Evolutionary conservation across 2,888 invertebrate species (phyloP).

Genomic region (Quadroppia sp.): DNA sequence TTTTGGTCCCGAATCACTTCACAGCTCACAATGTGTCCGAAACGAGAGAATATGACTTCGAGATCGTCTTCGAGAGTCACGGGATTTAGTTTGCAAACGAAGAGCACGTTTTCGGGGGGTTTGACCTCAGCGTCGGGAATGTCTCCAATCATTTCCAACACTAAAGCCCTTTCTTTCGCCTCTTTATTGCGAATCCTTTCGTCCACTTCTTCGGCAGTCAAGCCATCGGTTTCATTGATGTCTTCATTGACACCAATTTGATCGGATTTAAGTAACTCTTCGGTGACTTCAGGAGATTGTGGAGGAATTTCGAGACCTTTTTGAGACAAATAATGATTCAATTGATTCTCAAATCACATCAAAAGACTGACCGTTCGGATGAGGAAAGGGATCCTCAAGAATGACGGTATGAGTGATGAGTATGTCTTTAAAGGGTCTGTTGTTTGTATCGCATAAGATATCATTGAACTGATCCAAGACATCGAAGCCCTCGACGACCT

Average conservation of each 20-base stretch:
- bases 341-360: too few species aligned
- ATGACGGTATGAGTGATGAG: slow-evolving; percentile 90
- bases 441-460: slow-evolving; percentile 80
- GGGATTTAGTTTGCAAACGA: slow-evolving; percentile 98
- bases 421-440: slow-evolving; percentile 89
- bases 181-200: slow-evolving; percentile 85
- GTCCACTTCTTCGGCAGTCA: slow-evolving; percentile 73
- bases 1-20: slow-evolving; percentile 93
- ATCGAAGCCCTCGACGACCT: slow-evolving; percentile 86
- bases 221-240: slow-evolving; percentile 81
- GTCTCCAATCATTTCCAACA: slow-evolving; percentile 97
- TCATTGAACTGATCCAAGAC: slow-evolving; percentile 85
- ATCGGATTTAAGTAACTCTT: slow-evolving; percentile 71
- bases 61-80: slow-evolving; percentile 95
- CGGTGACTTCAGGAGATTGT: slow-evolving; percentile 81
- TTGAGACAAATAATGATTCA: neutral
- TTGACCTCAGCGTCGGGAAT: slow-evolving; percentile 94
- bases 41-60: slow-evolving; percentile 94
- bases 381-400: slow-evolving; percentile 91
- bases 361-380: slow-evolving; percentile 67
- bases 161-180: slow-evolving; percentile 92
- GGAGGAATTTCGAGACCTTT: slow-evolving; percentile 68
- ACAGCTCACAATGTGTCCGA: slow-evolving; percentile 84
- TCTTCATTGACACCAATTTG: slow-evolving; percentile 90
- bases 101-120: slow-evolving; percentile 97